Conservation (phyloP, 2,113 vertebrate species). For the Nettapus auritus region DNA sequence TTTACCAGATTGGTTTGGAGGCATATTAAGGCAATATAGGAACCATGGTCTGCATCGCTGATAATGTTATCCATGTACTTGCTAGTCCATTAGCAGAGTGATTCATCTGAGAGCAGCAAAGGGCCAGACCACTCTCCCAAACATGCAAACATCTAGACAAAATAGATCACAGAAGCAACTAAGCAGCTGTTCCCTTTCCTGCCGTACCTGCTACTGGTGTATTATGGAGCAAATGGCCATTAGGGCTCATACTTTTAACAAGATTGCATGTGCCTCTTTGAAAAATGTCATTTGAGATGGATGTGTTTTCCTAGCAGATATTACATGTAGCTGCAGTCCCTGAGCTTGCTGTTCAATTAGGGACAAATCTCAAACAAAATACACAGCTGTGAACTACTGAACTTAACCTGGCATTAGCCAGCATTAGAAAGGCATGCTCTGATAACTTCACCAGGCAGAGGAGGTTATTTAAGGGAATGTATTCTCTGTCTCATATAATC, state of each 20-base stretch:
- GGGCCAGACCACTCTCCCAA: conserved; percentile 17
- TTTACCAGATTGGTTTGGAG: conserved; percentile 72
- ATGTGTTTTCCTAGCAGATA: background rate
- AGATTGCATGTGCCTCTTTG: conserved; percentile 24
- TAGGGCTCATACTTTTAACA: background rate
- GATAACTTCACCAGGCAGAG: conserved; percentile 6
- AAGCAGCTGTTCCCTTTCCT: conserved; percentile 15
- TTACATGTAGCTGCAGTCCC: background rate
- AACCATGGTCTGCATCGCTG: conserved; percentile 59
- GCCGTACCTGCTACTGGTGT: background rate
- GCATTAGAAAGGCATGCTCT: conserved; percentile 27
- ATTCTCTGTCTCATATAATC: conserved; percentile 40
- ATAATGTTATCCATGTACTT: conserved; percentile 68
- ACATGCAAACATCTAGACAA: conserved; percentile 22
- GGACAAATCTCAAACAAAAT: background rate
- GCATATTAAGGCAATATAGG: conserved; percentile 56
- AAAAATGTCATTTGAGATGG: conserved; percentile 14
- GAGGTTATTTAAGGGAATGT: conserved; percentile 43
- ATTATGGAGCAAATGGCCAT: background rate
- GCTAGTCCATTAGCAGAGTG: conserved; percentile 72
- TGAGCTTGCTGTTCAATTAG: background rate
- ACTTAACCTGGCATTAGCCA: conserved; percentile 45
- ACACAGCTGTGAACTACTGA: conserved; percentile 7
- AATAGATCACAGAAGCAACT: conserved; percentile 42
- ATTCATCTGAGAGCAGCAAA: conserved; percentile 64